phyloP scores from a whole-genome alignment of 2,113 vertebrate species.

The Labeo catla region DNA sequence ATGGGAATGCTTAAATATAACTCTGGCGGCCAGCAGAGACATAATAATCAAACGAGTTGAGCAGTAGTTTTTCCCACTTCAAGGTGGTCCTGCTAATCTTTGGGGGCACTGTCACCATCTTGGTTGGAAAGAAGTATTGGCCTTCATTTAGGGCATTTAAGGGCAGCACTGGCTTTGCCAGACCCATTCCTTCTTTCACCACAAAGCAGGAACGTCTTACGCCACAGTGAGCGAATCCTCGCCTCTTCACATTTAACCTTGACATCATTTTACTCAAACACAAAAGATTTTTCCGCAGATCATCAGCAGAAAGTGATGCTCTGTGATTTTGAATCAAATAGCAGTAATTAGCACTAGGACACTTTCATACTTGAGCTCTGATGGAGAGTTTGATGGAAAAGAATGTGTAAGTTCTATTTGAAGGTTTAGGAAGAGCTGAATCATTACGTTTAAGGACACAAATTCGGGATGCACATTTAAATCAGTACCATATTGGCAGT shows the following conservation, averaged over 20 bases:
- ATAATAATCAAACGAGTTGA: slow-evolving; percentile 77
- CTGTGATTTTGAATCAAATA: background rate
- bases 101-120: slow-evolving; percentile 61
- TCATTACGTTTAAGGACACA: background rate
- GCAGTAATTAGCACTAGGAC: background rate
- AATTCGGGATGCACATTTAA: background rate
- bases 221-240: background rate
- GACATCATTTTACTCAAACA: slow-evolving; percentile 3
- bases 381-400: background rate
- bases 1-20: slow-evolving; percentile 83
- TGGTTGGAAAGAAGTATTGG: slow-evolving; percentile 43
- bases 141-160: slow-evolving; percentile 48
- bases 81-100: slow-evolving; percentile 73
- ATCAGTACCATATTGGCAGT: background rate
- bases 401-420: background rate
- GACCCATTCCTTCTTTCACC: background rate
- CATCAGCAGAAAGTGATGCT: slow-evolving; percentile 6
- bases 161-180: slow-evolving; percentile 20
- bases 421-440: background rate
- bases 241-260: slow-evolving; percentile 12
- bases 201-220: background rate
- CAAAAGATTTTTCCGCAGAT: slow-evolving; percentile 4
- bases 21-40: slow-evolving; percentile 73
- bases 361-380: background rate
- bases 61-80: slow-evolving; percentile 73